Base-by-base conservation (phyloP, 2,797 vertebrate species). In the Podarcis siculus region DNA sequence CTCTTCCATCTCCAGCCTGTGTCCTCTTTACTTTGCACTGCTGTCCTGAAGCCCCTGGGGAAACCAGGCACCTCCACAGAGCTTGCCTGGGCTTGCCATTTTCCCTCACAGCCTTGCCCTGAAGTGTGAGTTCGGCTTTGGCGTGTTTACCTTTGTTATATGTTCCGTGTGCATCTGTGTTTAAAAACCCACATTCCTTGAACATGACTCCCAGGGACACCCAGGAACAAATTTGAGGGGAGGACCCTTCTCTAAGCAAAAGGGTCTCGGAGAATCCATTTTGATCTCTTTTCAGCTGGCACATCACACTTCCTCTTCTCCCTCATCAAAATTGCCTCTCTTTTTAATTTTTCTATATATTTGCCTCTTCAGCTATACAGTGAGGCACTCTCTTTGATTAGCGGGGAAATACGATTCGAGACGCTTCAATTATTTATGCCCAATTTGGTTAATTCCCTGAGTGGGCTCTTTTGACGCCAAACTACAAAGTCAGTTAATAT, bases 121-220 rank as follows among this genome's bases (percentile, higher is more conserved):
- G 39, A 80, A 90, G 85, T 79, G 64, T 45, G 15, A 58, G 32
- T 32, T 75, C 71, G 83, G 35, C 67, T 71, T 79, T 0, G 7
- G 13, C 45, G 87, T 92, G 86, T 85, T 92, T 92, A 84, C 86
- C 87, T 87, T 55, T 87, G 25, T 23, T 55, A 61, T 87, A 39
- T 25, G 0, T 35, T 25, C 78, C 8, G 79, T 58, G 2, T n/a
- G 15, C n/a, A 27, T 42, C 10, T 23, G 23, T 37, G 9, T 6
- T 12, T 37, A 69, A 49, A 66, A 82, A 85, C 27, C 71, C 75
- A 32, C 86, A 79, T 94, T 87, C 90, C 83, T 92, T 83, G 0
- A 2, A 83, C 81, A 35, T 89, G 83, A 81, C 85, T 93, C 89
- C 90, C 84, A 80, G 0, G 13, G 87, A 87, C 83, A 86, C 39